Evolutionary conservation across 2,113 vertebrate genomes (phyloP), one percentile per base, ranked within the genome.

Genomic region (Pelecanoides urinatrix): DNA sequence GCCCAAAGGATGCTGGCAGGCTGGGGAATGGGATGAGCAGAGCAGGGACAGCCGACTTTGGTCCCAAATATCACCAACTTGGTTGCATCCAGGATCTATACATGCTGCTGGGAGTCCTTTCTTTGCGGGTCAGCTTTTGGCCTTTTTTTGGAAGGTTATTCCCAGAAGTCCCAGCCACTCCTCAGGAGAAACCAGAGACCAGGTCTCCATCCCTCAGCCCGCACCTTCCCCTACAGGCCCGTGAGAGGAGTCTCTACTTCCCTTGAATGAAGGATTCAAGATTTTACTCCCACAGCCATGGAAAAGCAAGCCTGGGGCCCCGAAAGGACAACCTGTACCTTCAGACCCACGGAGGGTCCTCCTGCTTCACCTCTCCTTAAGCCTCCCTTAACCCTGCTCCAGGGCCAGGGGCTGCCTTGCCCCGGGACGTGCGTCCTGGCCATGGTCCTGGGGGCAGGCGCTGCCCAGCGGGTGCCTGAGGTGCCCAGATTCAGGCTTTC

Each of bases 361-460:
- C 13, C 23, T 4, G 2, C 40, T 82, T 66, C 40, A 71, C 15
- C 8, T 89, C 38, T 92, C 34, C 61, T 71, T 83, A 67, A 61
- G 67, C 5, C 10, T 55, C 58, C 21, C 18, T 72, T 38, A 56
- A 2, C 17, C 32, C 29, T 45, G 23, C 53, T 84, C 19, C 38
- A 7, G 7, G 45, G 19, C 13, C 68, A 88, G 8, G 38, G 36
- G 13, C 36, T 76, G 90, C 34, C 34, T 49, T 25, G 1, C 20
- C 20, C 30, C 4, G 1, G 8, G 13, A 30, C 2, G 3, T 8
- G 6, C 4, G 16, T 80, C n/a, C 11, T 2, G 6, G 3, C 27
- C 63, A 32, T 1, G 6, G 58, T 21, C 38, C 44, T 59, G 38
- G 8, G 29, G 16, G 7, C 36, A 86, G 56, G 23, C 15, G 13